These are phyloP conservation scores for Chymomyza caudatula DNA, from an alignment of 2,888 invertebrate species.

Conservation along the genomic window DNA sequence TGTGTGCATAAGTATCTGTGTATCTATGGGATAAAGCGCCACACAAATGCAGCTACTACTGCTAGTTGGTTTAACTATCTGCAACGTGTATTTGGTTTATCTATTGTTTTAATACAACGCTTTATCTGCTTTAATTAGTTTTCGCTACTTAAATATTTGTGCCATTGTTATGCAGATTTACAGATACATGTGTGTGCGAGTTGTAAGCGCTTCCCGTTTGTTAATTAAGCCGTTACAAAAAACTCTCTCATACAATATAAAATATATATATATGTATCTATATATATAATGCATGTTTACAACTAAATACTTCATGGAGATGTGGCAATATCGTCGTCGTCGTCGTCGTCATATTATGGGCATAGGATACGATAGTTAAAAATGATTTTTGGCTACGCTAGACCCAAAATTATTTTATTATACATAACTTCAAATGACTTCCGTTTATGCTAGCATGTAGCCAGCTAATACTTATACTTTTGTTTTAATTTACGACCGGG, in stretches of 20 bases:
- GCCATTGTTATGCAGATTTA: constrained; percentile 65
- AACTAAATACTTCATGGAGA: neutral
- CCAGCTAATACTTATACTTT: constrained; percentile 43
- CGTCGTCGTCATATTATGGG: constrained; percentile 35
- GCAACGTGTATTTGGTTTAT: neutral
- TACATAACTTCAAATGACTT: constrained; percentile 61
- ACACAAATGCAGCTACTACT: neutral
- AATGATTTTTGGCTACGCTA: constrained; percentile 25
- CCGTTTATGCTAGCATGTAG: constrained; percentile 52
- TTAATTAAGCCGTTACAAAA: constrained; percentile 16
- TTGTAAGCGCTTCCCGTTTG: constrained; percentile 57
- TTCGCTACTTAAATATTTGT: constrained; percentile 63
- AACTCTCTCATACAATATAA: constrained; percentile 21
- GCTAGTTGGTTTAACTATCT: constrained; percentile 2
- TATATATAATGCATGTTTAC: constrained; percentile 4
- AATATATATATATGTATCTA: neutral
- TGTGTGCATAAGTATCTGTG: too few species aligned
- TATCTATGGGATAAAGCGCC: neutral
- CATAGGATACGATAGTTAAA: constrained; percentile 55
- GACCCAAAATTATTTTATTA: constrained; percentile 60
- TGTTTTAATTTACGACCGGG: constrained; percentile 55
- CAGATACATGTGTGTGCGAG: constrained; percentile 27
- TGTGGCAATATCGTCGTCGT: neutral
- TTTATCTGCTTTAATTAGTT: constrained; percentile 74
- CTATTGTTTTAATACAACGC: constrained; percentile 71